A percentile compares a stretch with the other conserved stretches of the same genome.
These are phyloP conservation scores for Anoplopoma fimbria DNA, from an alignment of 2,113 vertebrate species.

Conservation along the genomic window DNA sequence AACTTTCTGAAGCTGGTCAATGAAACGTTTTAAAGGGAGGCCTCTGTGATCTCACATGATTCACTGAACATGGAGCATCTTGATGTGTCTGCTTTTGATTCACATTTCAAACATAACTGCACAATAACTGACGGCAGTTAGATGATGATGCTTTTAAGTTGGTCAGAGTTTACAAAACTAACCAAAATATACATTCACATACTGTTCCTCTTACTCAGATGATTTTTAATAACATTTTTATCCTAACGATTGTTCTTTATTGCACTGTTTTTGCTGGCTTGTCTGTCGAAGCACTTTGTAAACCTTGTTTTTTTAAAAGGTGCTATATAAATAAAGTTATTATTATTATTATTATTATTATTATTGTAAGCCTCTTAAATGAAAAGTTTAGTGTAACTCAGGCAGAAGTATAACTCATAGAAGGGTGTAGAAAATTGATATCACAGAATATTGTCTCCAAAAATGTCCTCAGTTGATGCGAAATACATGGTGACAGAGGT, in stretches of 20 bases:
- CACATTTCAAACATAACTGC: slow-evolving; percentile 84
- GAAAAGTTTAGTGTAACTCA: not conserved
- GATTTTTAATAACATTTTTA: slow-evolving; percentile 4
- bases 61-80: slow-evolving; percentile 13
- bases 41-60: slow-evolving; percentile 3
- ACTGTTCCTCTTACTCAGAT: slow-evolving; percentile 17
- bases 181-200: slow-evolving; percentile 83
- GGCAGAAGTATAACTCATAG: not conserved
- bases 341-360: no score
- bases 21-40: slow-evolving; percentile 33
- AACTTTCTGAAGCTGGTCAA: slow-evolving; percentile 14
- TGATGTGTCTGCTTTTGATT: slow-evolving; percentile 74
- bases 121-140: slow-evolving; percentile 79
- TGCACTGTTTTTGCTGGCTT: no score
- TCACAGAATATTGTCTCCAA: not conserved
- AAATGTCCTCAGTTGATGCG: slow-evolving; percentile 15
- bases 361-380: not conserved
- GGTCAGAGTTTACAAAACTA: slow-evolving; percentile 81
- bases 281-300: no score
- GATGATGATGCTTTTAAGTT: slow-evolving; percentile 77
- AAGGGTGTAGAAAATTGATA: not conserved
- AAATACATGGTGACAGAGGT: not conserved
- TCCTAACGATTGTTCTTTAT: no score
- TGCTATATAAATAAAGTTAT: no score
- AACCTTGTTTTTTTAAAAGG: no score